phyloP scores from a whole-genome alignment of 1,140 invertebrate species.

The Ostrea denselamellosa region DNA sequence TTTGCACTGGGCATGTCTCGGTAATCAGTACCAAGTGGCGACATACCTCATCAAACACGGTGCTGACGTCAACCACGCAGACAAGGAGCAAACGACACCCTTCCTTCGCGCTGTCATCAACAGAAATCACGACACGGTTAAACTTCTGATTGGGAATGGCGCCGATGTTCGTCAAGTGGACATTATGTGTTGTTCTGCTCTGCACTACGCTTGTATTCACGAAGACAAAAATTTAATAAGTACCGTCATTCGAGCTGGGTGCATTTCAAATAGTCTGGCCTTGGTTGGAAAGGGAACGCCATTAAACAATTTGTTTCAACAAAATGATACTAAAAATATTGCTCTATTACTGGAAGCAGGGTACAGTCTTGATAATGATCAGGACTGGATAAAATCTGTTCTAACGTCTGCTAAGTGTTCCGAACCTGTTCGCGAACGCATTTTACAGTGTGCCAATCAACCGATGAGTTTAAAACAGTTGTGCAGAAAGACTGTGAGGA shows the following conservation, averaged over 20 bases:
- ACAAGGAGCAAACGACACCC: conserved; percentile 70
- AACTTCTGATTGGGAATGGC: conserved; percentile 64
- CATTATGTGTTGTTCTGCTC: conserved; percentile 65
- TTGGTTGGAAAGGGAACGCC: conserved; percentile 69
- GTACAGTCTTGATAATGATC: conserved; percentile 58
- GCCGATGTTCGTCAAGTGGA: conserved; percentile 62
- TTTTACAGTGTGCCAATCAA: neutral
- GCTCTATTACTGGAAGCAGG: conserved; percentile 62
- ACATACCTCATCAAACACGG: conserved; percentile 56
- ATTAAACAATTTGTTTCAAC: conserved; percentile 60
- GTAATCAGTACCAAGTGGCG: conserved; percentile 52
- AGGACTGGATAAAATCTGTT: conserved; percentile 26
- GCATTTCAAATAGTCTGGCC: conserved; percentile 62
- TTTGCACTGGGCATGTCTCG: conserved; percentile 70
- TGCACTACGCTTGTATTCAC: conserved; percentile 70
- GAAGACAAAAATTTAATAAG: conserved; percentile 53
- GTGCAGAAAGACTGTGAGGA: conserved; percentile 44
- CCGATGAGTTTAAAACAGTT: conserved; percentile 34
- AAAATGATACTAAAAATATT: conserved; percentile 59
- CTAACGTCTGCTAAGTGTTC: neutral
- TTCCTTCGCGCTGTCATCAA: conserved; percentile 63
- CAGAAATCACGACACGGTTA: conserved; percentile 58
- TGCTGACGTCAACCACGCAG: conserved; percentile 65
- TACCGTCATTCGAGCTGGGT: conserved; percentile 63
- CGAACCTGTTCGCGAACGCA: neutral